Conservation (phyloP, 2,797 vertebrate species). For the Ataeniobius toweri region DNA sequence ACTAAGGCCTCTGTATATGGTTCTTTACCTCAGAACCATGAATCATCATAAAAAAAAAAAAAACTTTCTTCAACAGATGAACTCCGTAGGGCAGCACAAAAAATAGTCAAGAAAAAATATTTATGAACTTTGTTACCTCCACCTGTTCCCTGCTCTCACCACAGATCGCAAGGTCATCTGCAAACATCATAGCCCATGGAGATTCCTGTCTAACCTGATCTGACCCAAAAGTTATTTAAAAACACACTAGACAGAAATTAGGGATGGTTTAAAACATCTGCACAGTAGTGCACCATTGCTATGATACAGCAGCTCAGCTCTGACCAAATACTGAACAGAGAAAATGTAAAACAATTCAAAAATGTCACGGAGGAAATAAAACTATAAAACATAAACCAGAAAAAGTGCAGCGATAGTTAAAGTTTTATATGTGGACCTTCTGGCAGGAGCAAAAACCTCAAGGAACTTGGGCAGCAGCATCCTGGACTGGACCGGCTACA, state of each 20-base stretch:
- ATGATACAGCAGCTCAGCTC: not conserved
- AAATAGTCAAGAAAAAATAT: too few species aligned
- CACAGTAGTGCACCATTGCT: not conserved
- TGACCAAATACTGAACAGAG: not conserved
- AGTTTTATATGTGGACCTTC: conserved; percentile 40
- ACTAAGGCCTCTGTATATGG: too few species aligned
- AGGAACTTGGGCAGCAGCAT: conserved; percentile 38
- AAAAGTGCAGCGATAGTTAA: not conserved
- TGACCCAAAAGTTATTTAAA: not conserved
- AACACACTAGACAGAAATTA: not conserved
- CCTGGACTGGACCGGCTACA: conserved; percentile 40
- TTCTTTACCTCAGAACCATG: not conserved
- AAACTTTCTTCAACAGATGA: not conserved
- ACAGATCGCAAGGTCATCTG: too few species aligned
- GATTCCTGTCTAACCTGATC: not conserved
- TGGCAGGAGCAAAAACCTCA: conserved; percentile 60
- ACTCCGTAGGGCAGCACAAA: not conserved
- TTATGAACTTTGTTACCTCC: too few species aligned
- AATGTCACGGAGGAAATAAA: not conserved
- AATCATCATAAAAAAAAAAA: not conserved
- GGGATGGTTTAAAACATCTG: not conserved
- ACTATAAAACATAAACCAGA: not conserved
- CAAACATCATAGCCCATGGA: too few species aligned
- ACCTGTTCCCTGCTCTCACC: too few species aligned
- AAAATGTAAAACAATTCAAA: not conserved